These are phyloP conservation scores for Eucriotettix oculatus DNA, from an alignment of 2,888 invertebrate species.

Conservation along the genomic window DNA sequence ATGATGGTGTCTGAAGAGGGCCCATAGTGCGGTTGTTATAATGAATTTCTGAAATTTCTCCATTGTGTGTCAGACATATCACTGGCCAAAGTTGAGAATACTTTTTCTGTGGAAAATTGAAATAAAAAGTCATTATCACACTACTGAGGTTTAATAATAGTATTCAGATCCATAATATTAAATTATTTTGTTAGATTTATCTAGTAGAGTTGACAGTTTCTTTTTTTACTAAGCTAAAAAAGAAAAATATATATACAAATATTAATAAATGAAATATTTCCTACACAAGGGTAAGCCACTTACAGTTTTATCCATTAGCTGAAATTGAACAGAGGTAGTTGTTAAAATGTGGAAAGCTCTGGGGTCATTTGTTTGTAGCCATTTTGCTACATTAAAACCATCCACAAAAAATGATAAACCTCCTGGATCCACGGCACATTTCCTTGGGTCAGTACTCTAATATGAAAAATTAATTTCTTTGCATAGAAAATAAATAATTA, in stretches of 20 bases:
- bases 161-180: not conserved
- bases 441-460: slow-evolving; percentile 16
- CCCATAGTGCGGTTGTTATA: slow-evolving; percentile 23
- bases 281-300: not conserved
- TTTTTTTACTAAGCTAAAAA: not conserved
- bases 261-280: not conserved
- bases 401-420: slow-evolving; percentile 23
- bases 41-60: slow-evolving; percentile 21
- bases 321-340: slow-evolving; percentile 20
- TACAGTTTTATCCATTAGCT: slow-evolving; percentile 17
- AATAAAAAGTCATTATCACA: not conserved
- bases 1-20: slow-evolving; percentile 21
- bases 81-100: slow-evolving; percentile 21
- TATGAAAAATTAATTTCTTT: not conserved
- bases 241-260: not conserved
- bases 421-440: slow-evolving; percentile 16
- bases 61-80: slow-evolving; percentile 18
- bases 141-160: not conserved
- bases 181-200: too few relatives aligned
- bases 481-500: not conserved
- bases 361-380: slow-evolving; percentile 21
- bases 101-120: slow-evolving; percentile 15
- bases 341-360: slow-evolving; percentile 21
- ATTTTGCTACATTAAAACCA: slow-evolving; percentile 21
- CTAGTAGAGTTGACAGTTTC: not conserved